Evolutionary conservation across 2,113 vertebrate species (phyloP).

Genomic region (Aspidoscelis tigris): DNA sequence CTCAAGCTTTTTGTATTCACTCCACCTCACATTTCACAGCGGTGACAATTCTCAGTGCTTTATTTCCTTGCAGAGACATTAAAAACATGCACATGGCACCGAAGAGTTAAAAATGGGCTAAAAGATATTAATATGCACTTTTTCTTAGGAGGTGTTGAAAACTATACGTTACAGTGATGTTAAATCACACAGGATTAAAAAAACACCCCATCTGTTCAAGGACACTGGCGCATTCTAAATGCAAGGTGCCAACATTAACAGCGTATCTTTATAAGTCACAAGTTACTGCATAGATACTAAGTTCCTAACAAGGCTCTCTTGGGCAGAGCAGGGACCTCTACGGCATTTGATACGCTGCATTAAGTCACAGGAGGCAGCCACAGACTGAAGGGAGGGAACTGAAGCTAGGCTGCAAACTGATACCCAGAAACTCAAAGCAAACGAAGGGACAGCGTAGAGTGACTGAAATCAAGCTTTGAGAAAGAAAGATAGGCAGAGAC

Average conservation of each 20-base stretch:
- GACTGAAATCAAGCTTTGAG: constrained; percentile 65
- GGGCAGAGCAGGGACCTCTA: constrained; percentile 50
- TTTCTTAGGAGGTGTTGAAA: constrained; percentile 21
- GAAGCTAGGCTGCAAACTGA: constrained; percentile 58
- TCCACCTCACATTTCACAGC: not conserved
- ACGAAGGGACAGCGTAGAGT: constrained; percentile 54
- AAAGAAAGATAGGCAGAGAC: constrained; percentile 65
- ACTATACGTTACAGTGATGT: not conserved
- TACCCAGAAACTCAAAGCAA: constrained; percentile 58
- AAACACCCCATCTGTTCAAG: constrained; percentile 43
- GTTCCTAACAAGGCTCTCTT: constrained; percentile 42
- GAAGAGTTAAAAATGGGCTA: constrained; percentile 38
- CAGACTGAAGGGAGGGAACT: constrained; percentile 13
- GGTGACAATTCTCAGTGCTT: constrained; percentile 4
- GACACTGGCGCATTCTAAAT: constrained; percentile 26
- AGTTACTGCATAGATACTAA: constrained; percentile 60
- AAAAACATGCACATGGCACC: constrained; percentile 36
- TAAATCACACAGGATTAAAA: constrained; percentile 38
- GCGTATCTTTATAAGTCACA: constrained; percentile 58
- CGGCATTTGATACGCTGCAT: constrained; percentile 37
- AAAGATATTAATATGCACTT: constrained; percentile 41
- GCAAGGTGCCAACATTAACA: constrained; percentile 20
- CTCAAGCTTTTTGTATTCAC: not conserved
- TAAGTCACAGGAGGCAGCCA: constrained; percentile 42
- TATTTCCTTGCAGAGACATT: constrained; percentile 46